A percentile compares a stretch with the other conserved stretches of the same genome.
Evolutionary conservation across 2,797 vertebrate species (phyloP).

Genomic region (Spheniscus humboldti): DNA sequence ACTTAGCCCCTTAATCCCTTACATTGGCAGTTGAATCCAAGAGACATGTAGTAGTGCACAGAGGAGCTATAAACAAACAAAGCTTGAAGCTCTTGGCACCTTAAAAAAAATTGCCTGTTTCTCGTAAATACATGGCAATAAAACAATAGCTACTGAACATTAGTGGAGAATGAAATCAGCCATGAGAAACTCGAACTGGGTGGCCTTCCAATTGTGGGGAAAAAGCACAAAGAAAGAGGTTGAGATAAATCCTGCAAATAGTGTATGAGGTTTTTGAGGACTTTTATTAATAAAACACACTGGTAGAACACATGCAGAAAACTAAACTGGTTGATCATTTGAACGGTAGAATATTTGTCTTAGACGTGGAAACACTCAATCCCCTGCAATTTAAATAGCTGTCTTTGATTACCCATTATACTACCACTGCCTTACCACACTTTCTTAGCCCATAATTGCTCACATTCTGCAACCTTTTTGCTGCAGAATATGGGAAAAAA

Average conservation of each 20-base stretch:
- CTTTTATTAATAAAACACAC: conserved; percentile 31
- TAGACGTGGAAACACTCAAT: neutral
- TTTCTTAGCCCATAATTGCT: neutral
- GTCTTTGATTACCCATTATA: neutral
- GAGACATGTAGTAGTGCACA: conserved; percentile 56
- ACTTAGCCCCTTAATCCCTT: conserved; percentile 76
- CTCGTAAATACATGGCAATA: conserved; percentile 64
- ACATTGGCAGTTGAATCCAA: conserved; percentile 67
- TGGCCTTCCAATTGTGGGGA: conserved; percentile 9
- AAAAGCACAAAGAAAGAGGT: neutral
- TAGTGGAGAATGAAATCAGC: conserved; percentile 48
- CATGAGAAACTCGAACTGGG: conserved; percentile 12
- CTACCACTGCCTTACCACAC: neutral
- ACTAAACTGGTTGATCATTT: neutral
- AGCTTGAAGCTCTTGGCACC: conserved; percentile 56
- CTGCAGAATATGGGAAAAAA: neutral
- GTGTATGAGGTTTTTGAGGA: neutral
- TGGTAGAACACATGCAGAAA: neutral
- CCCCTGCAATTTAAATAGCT: neutral
- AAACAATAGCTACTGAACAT: conserved; percentile 61
- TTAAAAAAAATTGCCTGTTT: conserved; percentile 49
- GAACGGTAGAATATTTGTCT: neutral
- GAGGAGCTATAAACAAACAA: conserved; percentile 71
- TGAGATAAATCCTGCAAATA: conserved; percentile 30
- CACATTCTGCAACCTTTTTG: neutral